Percentiles rank a stretch among this genome's conserved stretches.
Evolutionary conservation across 2,888 invertebrate genomes (phyloP).

Genomic region (Nemotelus pantherinus): DNA sequence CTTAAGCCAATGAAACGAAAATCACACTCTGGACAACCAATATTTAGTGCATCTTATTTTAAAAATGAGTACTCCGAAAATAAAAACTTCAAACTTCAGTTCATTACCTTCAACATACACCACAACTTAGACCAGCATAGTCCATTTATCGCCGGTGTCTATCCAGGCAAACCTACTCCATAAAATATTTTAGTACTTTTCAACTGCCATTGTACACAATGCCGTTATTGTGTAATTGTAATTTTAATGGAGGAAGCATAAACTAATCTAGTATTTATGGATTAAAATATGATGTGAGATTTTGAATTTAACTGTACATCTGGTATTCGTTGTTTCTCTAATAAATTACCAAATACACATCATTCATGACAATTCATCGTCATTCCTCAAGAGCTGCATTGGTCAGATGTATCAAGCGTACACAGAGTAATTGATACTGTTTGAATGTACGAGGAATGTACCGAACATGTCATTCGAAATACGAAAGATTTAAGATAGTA

Average conservation of each 20-base stretch:
- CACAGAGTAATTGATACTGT: background rate
- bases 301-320: constrained; percentile 6
- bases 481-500: constrained; percentile 41
- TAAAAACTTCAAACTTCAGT: background rate
- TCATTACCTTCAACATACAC: background rate
- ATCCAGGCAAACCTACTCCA: no score
- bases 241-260: constrained; percentile 34
- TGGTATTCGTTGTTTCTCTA: constrained; percentile 8
- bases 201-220: background rate
- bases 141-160: no score
- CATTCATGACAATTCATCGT: constrained; percentile 33
- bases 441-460: background rate
- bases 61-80: background rate
- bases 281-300: constrained; percentile 32
- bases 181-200: background rate
- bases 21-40: background rate
- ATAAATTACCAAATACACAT: background rate
- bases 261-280: constrained; percentile 7
- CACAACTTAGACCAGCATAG: background rate
- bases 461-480: background rate
- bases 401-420: background rate
- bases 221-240: constrained; percentile 11
- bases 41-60: background rate
- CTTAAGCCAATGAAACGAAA: background rate
- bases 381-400: background rate